A percentile compares a stretch with the other conserved stretches of the same genome.
Evolutionary conservation across 2,888 invertebrate genomes (phyloP).

Genomic region (Drosophila quinaria): DNA sequence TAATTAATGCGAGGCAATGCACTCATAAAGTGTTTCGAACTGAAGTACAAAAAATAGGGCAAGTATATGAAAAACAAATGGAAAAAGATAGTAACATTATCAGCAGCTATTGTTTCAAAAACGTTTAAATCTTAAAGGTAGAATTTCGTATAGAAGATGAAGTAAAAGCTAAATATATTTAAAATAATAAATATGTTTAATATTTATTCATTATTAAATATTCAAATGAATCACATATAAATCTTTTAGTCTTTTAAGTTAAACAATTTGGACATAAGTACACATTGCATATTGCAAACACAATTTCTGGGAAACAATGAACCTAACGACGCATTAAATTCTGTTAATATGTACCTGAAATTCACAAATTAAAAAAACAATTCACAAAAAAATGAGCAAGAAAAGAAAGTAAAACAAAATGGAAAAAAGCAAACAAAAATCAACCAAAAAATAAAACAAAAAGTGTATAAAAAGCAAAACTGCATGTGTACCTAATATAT

Average conservation of each 20-base stretch:
- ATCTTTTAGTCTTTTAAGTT: not conserved
- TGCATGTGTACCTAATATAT: conserved; percentile 53
- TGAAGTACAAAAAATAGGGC: not conserved
- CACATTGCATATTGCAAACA: conserved; percentile 36
- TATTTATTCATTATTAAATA: not conserved
- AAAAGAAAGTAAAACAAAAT: conserved; percentile 22
- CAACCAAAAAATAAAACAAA: conserved; percentile 20
- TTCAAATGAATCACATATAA: not conserved
- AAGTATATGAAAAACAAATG: not conserved
- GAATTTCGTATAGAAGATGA: too few relatives aligned
- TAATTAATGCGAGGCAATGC: conserved; percentile 54
- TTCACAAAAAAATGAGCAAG: conserved; percentile 22
- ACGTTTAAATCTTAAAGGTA: too few relatives aligned
- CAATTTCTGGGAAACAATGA: conserved; percentile 61
- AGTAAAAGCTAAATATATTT: not conserved
- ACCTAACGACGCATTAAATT: conserved; percentile 72
- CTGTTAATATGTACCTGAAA: conserved; percentile 61
- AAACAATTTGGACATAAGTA: conserved; percentile 11
- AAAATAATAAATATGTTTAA: not conserved
- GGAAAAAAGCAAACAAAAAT: conserved; percentile 18
- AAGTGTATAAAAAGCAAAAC: conserved; percentile 38
- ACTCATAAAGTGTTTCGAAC: conserved; percentile 27
- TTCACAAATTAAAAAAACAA: not conserved
- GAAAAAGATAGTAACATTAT: not conserved
- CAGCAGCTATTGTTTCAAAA: not conserved